Percentiles rank a stretch among this genome's conserved stretches.
Evolutionary conservation across 2,113 vertebrate species (phyloP).

Genomic region (Channa maculata): DNA sequence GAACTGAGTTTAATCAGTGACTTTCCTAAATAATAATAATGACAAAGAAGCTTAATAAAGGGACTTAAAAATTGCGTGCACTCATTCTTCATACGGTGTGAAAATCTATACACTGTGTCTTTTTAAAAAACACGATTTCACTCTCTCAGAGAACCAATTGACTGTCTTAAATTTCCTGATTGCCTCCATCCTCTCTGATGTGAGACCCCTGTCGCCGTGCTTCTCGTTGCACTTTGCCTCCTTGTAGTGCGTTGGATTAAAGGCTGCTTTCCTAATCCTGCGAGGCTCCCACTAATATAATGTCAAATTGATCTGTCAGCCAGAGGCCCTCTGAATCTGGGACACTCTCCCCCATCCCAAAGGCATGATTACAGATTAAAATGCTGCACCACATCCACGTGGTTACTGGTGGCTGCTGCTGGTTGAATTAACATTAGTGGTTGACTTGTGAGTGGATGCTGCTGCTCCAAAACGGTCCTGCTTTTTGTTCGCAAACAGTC

Average conservation of each 20-base stretch:
- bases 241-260: constrained; percentile 60
- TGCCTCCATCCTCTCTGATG: constrained; percentile 9
- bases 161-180: constrained; percentile 7
- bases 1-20: too few species aligned
- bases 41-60: too few species aligned
- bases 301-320: constrained; percentile 77
- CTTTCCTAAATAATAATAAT: too few species aligned
- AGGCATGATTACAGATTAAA: constrained; percentile 62
- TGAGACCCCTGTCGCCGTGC: constrained; percentile 21
- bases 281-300: constrained; percentile 53
- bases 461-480: neutral
- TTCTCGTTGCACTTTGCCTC: constrained; percentile 42
- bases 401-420: constrained; percentile 51
- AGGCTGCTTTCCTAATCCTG: constrained; percentile 56
- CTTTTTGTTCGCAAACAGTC: constrained; percentile 5
- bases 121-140: neutral
- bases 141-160: constrained; percentile 1
- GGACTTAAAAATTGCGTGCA: too few species aligned
- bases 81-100: neutral
- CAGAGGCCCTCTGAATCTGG: constrained; percentile 61
- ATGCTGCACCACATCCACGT: constrained; percentile 13
- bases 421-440: constrained; percentile 8
- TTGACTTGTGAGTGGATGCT: constrained; percentile 17
- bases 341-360: constrained; percentile 51
- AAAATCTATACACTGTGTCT: neutral